Conservation (phyloP, 2,888 invertebrate genomes). For the Sminthurinus aureus region DNA sequence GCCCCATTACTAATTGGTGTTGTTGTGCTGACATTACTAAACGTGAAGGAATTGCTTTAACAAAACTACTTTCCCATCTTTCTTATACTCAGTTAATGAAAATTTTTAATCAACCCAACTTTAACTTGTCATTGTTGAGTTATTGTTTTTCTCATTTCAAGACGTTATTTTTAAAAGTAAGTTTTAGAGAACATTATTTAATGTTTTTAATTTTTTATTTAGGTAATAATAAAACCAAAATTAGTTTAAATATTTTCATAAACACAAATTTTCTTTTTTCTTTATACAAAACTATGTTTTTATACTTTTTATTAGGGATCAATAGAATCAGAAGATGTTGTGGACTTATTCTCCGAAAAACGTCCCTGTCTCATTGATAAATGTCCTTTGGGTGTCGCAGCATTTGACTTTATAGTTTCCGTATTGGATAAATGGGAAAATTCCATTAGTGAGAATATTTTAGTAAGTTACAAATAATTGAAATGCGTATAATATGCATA, state of each 20-base stretch:
- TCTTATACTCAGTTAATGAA: slow-evolving; percentile 51
- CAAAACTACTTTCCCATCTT: slow-evolving; percentile 51
- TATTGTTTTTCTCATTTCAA: slow-evolving; percentile 53
- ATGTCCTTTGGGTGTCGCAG: slow-evolving; percentile 55
- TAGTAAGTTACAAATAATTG: not conserved
- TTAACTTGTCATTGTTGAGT: slow-evolving; percentile 50
- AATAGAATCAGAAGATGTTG: slow-evolving; percentile 43
- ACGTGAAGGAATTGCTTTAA: slow-evolving; percentile 54
- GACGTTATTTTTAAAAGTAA: slow-evolving; percentile 45
- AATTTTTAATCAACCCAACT: slow-evolving; percentile 47
- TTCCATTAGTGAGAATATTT: slow-evolving; percentile 3
- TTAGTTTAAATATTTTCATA: too few relatives aligned
- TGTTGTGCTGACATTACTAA: slow-evolving; percentile 53
- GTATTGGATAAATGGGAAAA: slow-evolving; percentile 57
- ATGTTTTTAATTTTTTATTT: too few relatives aligned
- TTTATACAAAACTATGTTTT: slow-evolving; percentile 13
- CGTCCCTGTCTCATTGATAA: slow-evolving; percentile 51
- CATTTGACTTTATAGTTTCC: slow-evolving; percentile 55
- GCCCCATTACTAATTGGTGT: slow-evolving; percentile 27
- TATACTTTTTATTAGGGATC: slow-evolving; percentile 22
- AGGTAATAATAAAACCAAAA: too few relatives aligned
- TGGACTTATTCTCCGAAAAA: slow-evolving; percentile 52
- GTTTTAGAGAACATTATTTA: slow-evolving; percentile 1
- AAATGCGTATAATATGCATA: not conserved
- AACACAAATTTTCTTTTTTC: too few relatives aligned